Percentiles rank a stretch among this genome's conserved stretches.
phyloP scores from a whole-genome alignment of 1,140 invertebrate genomes.

The Calephelis nemesis region DNA sequence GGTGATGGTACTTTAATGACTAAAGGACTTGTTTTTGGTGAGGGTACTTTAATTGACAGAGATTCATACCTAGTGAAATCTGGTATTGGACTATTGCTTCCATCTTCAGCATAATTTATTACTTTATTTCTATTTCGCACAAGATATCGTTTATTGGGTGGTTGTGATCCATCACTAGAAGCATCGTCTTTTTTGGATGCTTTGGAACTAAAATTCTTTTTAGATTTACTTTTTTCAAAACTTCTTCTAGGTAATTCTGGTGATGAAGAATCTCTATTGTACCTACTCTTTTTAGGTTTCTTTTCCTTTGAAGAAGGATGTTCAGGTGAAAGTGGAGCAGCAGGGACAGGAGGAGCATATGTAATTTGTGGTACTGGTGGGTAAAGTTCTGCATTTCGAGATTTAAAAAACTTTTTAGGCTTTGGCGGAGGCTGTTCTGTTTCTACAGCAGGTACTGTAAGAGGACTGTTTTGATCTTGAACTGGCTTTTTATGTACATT shows the following conservation, averaged over 20 bases:
- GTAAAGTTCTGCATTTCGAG: constrained; percentile 84
- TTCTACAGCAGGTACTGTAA: constrained; percentile 78
- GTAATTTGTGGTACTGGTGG: constrained; percentile 78
- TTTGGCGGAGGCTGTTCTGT: constrained; percentile 81
- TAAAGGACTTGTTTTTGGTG: constrained; percentile 75
- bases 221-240: constrained; percentile 69
- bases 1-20: constrained; percentile 60
- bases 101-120: constrained; percentile 78
- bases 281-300: constrained; percentile 63
- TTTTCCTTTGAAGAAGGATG: constrained; percentile 79
- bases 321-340: constrained; percentile 80
- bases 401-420: constrained; percentile 95
- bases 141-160: constrained; percentile 73
- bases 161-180: constrained; percentile 59
- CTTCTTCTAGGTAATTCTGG: constrained; percentile 66
- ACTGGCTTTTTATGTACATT: constrained; percentile 76
- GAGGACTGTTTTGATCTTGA: constrained; percentile 80
- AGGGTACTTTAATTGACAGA: constrained; percentile 47
- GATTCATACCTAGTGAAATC: constrained; percentile 66
- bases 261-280: constrained; percentile 71
- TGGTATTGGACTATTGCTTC: constrained; percentile 74
- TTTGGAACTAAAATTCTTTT: constrained; percentile 70
- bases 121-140: constrained; percentile 74
- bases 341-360: constrained; percentile 72
- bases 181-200: constrained; percentile 69